Base-by-base conservation (phyloP, 1,140 invertebrate species). In the Zaprionus davidi region DNA sequence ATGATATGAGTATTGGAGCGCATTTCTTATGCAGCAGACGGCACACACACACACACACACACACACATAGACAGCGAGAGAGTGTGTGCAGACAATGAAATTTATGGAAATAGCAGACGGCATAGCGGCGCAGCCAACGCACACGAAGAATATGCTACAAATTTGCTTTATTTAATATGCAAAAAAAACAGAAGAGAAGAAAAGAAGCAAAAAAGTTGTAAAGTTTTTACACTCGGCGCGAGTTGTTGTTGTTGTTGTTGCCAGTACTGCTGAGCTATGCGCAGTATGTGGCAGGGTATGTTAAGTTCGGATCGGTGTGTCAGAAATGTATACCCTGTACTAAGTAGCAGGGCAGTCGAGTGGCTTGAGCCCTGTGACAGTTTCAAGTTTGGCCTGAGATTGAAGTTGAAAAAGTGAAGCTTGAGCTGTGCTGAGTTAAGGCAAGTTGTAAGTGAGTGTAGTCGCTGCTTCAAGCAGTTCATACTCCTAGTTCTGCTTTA, bases 101-200 rank as follows among this genome's bases (percentile, higher is more conserved):
- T 88, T 90, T 90, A 88, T 88, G 81, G 76, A 81, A 85, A 75
- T 56, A 70, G 53, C 71, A 78, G 71, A 68, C 65, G 70, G 64
- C 49, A 68, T 74, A 53, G 55, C 57, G 63, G 66, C 57, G 58
- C 68, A 51, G 74, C 58, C 62, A 79, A 62, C 64, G 57, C 77
- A 73, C 75, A 64, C 66, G 53, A 78, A 74, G 82, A 88, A 90
- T 90, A 85, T 85, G 81, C 85, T 79, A 85, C 85, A 85, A 88
- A 88, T 90, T 85, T 88, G 78, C 79, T 88, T 90, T 88, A 90
- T 90, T 88, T 81, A 77, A 78, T 78, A 90, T 90, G 75, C 79
- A 76, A 76, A 31, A 31, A 28, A 7, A 31, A 31, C 7, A 28
- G 6, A 6, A 63, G 51, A 20, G 49, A 36, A 36, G 1, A 58